A percentile compares a stretch with the other conserved stretches of the same genome.
Evolutionary conservation across 2,888 invertebrate genomes (phyloP).

Genomic region (Trisateles emortualis): DNA sequence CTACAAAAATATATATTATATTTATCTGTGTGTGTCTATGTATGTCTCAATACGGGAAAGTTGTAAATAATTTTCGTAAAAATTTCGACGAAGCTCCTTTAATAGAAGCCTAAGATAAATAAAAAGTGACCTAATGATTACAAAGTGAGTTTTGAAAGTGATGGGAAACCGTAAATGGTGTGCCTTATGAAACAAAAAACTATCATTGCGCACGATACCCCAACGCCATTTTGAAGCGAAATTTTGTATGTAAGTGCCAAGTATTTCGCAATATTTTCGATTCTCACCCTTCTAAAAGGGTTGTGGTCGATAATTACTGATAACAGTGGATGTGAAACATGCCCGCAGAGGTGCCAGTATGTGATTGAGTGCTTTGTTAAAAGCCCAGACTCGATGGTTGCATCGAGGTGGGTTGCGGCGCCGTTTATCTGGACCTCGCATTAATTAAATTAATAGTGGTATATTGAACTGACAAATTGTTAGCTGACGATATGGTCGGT

Average conservation of each 20-base stretch:
- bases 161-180: constrained; percentile 72
- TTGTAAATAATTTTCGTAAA: constrained; percentile 82
- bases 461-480: constrained; percentile 50
- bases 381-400: constrained; percentile 65
- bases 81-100: constrained; percentile 62
- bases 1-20: constrained; percentile 9
- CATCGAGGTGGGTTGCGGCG: constrained; percentile 77
- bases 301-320: constrained; percentile 58
- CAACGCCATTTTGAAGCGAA: constrained; percentile 88
- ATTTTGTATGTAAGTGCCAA: constrained; percentile 88
- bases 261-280: constrained; percentile 85
- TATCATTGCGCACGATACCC: constrained; percentile 86
- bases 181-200: constrained; percentile 85
- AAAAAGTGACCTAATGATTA: constrained; percentile 68
- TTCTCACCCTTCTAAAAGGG: constrained; percentile 61
- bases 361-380: constrained; percentile 58
- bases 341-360: constrained; percentile 46
- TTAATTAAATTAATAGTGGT: constrained; percentile 78
- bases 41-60: constrained; percentile 77
- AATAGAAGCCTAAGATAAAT: constrained; percentile 57
- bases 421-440: constrained; percentile 70
- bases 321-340: constrained; percentile 61
- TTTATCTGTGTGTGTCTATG: constrained; percentile 53
- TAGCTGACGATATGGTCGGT: constrained; percentile 35
- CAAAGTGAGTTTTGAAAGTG: constrained; percentile 70